Base-by-base conservation (phyloP, 2,113 vertebrate species). In the Probosciger aterrimus region DNA sequence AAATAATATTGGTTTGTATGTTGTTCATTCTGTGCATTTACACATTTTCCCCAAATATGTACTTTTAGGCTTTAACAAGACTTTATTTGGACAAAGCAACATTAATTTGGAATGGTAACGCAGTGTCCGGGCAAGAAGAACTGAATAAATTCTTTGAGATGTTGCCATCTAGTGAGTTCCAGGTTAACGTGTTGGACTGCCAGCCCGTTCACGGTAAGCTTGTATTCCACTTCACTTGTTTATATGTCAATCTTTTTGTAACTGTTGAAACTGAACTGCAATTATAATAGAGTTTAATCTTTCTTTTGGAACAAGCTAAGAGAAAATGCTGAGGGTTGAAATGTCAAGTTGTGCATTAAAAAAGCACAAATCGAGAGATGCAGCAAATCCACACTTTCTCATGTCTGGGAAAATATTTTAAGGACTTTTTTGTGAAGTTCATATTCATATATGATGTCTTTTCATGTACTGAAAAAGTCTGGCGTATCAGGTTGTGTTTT, bases 31-130 rank as follows among this genome's bases (percentile, higher is more conserved):
- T 28, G 4, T 30, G 20, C 16, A 3, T 33, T 89, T n/a, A 41
- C 3, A 3, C 37, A 0, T 41, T 89, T 86, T 41, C 37, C 35
- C n/a, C 57, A 67, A 81, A 81, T 43, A 8, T 4, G 2, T 83
- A 0, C 86, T 91, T 94, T 96, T 82, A 99, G 99, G 98, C 98
- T 93, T 88, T 99, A 84, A 99, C 98, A 35, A 98, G 99, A 46
- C 98, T 99, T 2, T 99, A 99, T 96, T 95, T 99, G 97, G 99
- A 99, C 97, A 99, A 99, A 65, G 99, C 99, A 3, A 99, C 99
- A 0, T 89, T 99, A 50, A 98, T 99, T 59, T 99, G 99, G 99
- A 99, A 99, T 3, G 99, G 99, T n/a, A 99, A 99, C 3, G 98
- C 98, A 0, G 95, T 99, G 63, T 99, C 99, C 0, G 99, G 99